A percentile compares a stretch with the other conserved stretches of the same genome.
phyloP scores from a whole-genome alignment of 92 coral and sea anemone species.

The Bergia sp. region DNA sequence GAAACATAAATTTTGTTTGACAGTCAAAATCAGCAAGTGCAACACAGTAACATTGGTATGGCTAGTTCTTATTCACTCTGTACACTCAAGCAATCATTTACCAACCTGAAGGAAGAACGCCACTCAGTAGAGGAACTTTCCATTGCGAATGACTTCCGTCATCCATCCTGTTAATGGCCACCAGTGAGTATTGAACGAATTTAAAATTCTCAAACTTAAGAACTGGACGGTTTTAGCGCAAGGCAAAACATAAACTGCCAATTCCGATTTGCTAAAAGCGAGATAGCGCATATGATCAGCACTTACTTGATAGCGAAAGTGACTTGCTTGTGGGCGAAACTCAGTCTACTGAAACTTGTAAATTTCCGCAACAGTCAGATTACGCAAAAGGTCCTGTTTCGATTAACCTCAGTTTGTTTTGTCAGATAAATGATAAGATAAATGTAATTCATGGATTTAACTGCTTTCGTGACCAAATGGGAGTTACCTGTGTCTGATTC shows the following conservation, averaged over 20 bases:
- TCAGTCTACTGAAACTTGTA: not conserved
- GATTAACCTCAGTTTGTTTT: not conserved
- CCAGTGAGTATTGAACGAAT: not conserved
- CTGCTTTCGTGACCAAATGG: not conserved
- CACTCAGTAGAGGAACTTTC: not conserved
- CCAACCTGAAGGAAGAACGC: not conserved
- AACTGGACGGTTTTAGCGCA: not conserved
- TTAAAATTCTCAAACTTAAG: not conserved
- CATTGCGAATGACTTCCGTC: not conserved
- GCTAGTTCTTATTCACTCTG: not conserved
- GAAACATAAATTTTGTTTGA: too few species aligned
- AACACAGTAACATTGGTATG: not conserved
- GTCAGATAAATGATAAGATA: not conserved
- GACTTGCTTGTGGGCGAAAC: not conserved
- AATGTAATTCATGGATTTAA: not conserved
- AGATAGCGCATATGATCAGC: not conserved
- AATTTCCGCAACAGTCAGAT: not conserved
- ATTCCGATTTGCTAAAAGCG: conserved; percentile 5
- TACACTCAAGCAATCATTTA: not conserved
- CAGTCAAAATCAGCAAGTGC: not conserved
- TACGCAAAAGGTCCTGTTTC: not conserved
- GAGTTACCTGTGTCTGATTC: not conserved
- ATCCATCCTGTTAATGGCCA: not conserved
- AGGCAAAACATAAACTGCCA: not conserved
- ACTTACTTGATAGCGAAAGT: not conserved